Evolutionary conservation across 2,113 vertebrate genomes (phyloP), one percentile per base, ranked within the genome.

Genomic region (Cyrtonyx montezumae): DNA sequence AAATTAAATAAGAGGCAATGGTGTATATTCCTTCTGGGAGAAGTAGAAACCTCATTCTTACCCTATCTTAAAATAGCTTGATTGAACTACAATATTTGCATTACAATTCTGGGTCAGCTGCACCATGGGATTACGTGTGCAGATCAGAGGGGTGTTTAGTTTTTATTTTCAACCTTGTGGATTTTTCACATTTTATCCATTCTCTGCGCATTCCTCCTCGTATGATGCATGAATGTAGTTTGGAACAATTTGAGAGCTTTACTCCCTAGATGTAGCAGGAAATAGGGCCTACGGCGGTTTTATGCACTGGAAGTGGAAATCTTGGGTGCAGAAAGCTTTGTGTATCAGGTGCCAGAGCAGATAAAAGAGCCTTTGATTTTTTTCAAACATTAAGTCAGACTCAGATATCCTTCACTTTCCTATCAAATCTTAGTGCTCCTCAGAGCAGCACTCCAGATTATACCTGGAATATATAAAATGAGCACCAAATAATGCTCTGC

Each of bases 1-100:
- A 97, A 97, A 97, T 97, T 96, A 97, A 97, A 97, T 95, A 96
- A 94, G 70, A 95, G 91, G 87, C 88, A 97, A 95, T 53, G 94
- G 94, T 96, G 93, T 93, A 95, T 78, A 96, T 96, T 96, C 95
- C 97, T 97, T 97, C 95, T 85, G 92, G 92, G 96, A 88, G 93
- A 96, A 97, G 90, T 1, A 45, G 91, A 94, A 94, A 48, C 87
- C 93, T 96, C 91, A 84, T 84, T 94, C 92, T 91, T 85, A 76
- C 89, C 89, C 84, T 77, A 69, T 90, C 97, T 97, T 97, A 97
- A 97, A 97, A 97, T 97, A 97, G 95, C 97, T 94, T 77, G 94
- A 93, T 48, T 56, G 95, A 96, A 91, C 51, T 95, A 84, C 94
- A 96, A 92, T 96, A 96, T 97, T 96, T 97, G 94, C 96, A 95